These are phyloP conservation scores for Riparia riparia DNA, from an alignment of 2,113 vertebrate genomes.

Conservation along the genomic window DNA sequence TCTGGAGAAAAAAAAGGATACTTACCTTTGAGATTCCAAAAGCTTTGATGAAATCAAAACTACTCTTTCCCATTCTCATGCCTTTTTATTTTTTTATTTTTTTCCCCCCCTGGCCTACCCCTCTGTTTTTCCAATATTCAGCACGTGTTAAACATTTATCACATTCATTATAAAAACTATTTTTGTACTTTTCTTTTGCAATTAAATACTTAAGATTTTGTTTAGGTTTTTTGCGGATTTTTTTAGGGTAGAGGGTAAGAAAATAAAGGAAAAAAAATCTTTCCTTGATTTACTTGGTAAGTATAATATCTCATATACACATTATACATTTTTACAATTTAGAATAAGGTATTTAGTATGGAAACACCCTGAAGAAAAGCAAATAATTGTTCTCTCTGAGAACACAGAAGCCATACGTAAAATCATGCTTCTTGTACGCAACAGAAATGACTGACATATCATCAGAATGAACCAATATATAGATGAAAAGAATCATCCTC, in stretches of 20 bases:
- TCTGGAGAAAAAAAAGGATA: too few relatives aligned
- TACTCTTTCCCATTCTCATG: neutral
- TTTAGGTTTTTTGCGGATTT: neutral
- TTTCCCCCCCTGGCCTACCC: too few relatives aligned
- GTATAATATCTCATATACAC: neutral
- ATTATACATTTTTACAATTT: neutral
- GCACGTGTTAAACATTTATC: neutral
- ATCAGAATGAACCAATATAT: neutral
- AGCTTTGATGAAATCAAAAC: neutral
- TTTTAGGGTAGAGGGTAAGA: neutral
- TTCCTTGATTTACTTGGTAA: neutral
- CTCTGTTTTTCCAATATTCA: neutral
- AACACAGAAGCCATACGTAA: neutral
- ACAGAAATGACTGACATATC: neutral
- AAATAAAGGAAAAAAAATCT: neutral
- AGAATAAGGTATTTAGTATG: neutral
- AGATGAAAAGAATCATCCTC: neutral
- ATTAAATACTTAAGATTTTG: neutral
- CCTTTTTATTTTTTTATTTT: neutral
- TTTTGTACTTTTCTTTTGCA: neutral
- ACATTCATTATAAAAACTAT: neutral
- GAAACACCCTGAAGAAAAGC: neutral
- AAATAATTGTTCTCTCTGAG: neutral
- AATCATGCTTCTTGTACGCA: neutral
- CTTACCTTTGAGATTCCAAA: neutral